Evolutionary conservation across 2,888 invertebrate genomes (phyloP).

Genomic region (Latrodectus hesperus): DNA sequence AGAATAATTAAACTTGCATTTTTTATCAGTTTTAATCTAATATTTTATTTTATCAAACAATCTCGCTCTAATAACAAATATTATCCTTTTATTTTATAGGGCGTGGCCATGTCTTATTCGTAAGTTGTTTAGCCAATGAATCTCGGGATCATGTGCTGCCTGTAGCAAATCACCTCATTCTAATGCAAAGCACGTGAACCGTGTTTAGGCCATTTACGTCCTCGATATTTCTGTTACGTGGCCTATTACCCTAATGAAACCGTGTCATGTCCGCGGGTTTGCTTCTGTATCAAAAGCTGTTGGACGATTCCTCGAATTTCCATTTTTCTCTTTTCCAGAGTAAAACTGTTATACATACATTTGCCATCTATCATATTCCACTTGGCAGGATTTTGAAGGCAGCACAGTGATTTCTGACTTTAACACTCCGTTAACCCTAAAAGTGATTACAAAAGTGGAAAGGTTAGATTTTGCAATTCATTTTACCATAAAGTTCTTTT

Average conservation of each 20-base stretch:
- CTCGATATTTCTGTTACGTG: conserved; percentile 49
- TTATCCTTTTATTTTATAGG: neutral
- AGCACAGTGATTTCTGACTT: conserved; percentile 9
- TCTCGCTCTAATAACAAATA: too few species aligned
- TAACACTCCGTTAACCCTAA: conserved; percentile 17
- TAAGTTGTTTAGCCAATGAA: conserved; percentile 21
- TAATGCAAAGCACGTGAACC: conserved; percentile 62
- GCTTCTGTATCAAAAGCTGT: conserved; percentile 12
- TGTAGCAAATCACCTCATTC: conserved; percentile 22
- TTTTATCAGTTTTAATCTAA: too few species aligned
- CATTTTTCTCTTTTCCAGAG: conserved; percentile 6
- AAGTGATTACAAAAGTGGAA: neutral
- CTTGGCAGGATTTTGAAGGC: conserved; percentile 22
- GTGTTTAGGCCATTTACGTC: conserved; percentile 54
- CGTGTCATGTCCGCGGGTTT: conserved; percentile 26
- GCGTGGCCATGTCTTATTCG: conserved; percentile 30
- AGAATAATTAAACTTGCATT: too few species aligned
- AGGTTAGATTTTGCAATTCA: neutral
- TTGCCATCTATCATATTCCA: conserved; percentile 34
- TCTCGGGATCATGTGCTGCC: conserved; percentile 8
- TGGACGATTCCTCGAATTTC: neutral
- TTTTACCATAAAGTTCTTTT: neutral
- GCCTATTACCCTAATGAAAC: conserved; percentile 69
- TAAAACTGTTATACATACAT: conserved; percentile 23
- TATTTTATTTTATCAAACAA: too few species aligned